phyloP scores from a whole-genome alignment of 2,113 vertebrate species.

The Stictonetta naevosa region DNA sequence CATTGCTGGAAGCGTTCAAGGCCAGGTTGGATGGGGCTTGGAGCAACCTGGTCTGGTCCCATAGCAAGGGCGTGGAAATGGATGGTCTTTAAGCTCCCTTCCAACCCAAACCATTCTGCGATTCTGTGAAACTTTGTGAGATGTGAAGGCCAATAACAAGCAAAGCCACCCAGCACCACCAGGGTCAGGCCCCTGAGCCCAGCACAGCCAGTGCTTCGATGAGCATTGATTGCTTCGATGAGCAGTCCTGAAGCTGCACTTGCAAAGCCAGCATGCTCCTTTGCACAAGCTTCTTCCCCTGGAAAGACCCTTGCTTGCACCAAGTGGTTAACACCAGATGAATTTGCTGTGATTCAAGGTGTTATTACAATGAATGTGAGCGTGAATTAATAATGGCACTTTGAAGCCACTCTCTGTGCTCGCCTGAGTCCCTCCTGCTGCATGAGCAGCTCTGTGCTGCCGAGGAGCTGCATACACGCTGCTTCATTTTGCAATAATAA shows the following conservation, averaged over 20 bases:
- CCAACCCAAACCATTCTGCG: not conserved
- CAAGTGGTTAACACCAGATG: not conserved
- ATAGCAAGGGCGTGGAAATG: not conserved
- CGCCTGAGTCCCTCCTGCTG: conserved; percentile 10
- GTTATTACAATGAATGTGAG: not conserved
- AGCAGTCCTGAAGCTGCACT: not conserved
- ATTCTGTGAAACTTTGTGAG: not conserved
- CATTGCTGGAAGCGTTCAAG: not conserved
- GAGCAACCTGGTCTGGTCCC: not conserved
- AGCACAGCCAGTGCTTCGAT: not conserved
- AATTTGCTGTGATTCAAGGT: not conserved
- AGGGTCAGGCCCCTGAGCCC: not conserved
- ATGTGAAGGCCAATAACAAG: not conserved
- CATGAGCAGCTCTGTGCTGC: not conserved
- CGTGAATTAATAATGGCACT: conserved; percentile 18
- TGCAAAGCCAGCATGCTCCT: not conserved
- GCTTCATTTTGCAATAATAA: conserved; percentile 13
- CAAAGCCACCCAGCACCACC: not conserved
- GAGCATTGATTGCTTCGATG: not conserved
- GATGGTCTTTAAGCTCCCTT: not conserved
- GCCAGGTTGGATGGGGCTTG: not conserved
- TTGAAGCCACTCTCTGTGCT: not conserved
- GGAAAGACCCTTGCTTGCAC: not conserved
- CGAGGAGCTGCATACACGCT: not conserved
- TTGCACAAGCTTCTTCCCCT: not conserved